A percentile compares a stretch with the other conserved stretches of the same genome.
These are phyloP conservation scores for Cyphomyrmex costatus DNA, from an alignment of 1,140 invertebrate species.

Conservation along the genomic window DNA sequence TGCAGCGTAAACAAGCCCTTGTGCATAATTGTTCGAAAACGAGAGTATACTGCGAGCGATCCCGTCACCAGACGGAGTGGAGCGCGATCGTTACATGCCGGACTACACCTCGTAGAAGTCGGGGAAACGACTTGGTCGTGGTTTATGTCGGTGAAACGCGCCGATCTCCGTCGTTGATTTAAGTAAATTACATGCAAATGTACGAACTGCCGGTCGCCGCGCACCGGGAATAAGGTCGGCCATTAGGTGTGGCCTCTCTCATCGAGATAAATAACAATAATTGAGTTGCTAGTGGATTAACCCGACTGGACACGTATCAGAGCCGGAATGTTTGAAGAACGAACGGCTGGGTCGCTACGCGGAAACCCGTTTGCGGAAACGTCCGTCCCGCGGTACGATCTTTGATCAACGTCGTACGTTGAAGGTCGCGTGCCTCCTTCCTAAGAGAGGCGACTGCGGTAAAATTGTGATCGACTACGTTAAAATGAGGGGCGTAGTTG, in stretches of 20 bases:
- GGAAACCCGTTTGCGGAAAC: conserved; percentile 55
- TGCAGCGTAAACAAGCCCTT: not conserved
- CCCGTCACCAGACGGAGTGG: conserved; percentile 62
- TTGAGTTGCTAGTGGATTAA: conserved; percentile 68
- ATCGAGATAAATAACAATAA: conserved; percentile 75
- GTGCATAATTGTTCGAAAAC: conserved; percentile 68
- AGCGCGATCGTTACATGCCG: conserved; percentile 48
- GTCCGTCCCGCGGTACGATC: not conserved
- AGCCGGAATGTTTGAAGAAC: conserved; percentile 46
- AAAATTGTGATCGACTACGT: conserved; percentile 24
- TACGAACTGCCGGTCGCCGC: conserved; percentile 67
- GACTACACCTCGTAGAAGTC: conserved; percentile 68
- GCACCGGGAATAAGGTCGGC: conserved; percentile 75
- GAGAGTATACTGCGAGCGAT: conserved; percentile 67
- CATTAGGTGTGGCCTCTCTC: conserved; percentile 67
- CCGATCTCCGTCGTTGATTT: conserved; percentile 68
- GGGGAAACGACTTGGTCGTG: conserved; percentile 64
- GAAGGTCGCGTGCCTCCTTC: conserved; percentile 25
- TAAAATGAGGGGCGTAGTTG: conserved; percentile 14
- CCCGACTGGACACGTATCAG: conserved; percentile 54
- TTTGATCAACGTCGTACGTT: conserved; percentile 48
- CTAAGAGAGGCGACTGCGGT: not conserved
- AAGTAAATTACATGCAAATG: conserved; percentile 81
- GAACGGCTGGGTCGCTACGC: conserved; percentile 5
- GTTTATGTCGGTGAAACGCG: conserved; percentile 72